Evolutionary conservation across 2,888 invertebrate species (phyloP).

Genomic region (Drosophila bunnanda): DNA sequence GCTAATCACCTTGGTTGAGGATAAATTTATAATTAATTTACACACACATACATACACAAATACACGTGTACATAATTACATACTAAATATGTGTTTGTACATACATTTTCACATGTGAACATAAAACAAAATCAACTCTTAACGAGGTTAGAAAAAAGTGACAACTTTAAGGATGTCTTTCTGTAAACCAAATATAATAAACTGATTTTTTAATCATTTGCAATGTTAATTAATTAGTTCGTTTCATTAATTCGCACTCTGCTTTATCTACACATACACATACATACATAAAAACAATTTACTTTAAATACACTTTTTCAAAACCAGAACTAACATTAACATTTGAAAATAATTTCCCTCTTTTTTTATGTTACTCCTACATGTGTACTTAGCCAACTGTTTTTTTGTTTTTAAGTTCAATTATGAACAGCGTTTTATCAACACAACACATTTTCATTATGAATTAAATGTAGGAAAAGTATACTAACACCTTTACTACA

Average conservation of each 20-base stretch:
- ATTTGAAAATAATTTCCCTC: background rate
- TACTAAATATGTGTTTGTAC: background rate
- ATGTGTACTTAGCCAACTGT: too few species aligned
- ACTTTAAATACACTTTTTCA: background rate
- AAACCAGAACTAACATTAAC: background rate
- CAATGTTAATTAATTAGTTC: background rate
- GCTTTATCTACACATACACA: background rate
- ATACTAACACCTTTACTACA: too few species aligned
- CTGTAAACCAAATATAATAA: background rate
- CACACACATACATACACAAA: background rate
- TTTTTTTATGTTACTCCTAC: too few species aligned
- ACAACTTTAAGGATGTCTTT: too few species aligned
- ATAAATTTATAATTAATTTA: background rate
- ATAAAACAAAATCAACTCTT: background rate
- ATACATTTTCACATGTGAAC: too few species aligned
- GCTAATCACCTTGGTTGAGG: conserved; percentile 2
- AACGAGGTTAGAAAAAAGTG: background rate
- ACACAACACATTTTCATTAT: too few species aligned
- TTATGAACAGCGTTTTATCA: too few species aligned
- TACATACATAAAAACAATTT: background rate
- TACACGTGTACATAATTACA: background rate
- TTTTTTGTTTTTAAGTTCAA: too few species aligned
- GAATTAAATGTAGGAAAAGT: too few species aligned
- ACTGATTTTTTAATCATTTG: background rate
- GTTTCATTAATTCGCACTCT: background rate